Conservation (phyloP, 1,140 invertebrate genomes). For the Micrasema minimum region DNA sequence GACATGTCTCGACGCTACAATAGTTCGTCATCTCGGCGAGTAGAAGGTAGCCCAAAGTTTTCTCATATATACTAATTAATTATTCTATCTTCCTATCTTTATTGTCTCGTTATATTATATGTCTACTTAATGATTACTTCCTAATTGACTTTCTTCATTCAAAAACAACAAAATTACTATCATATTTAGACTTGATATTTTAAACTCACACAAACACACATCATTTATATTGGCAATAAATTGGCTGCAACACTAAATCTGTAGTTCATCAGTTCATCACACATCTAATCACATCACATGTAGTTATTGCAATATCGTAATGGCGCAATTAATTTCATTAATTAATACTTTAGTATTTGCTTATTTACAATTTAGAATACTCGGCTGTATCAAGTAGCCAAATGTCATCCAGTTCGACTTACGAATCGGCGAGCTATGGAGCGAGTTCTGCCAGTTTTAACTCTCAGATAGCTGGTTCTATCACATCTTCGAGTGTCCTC, state of each 20-base stretch:
- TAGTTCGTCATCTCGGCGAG: conserved; percentile 68
- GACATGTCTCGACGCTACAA: conserved; percentile 71
- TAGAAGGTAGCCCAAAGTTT: conserved; percentile 66
- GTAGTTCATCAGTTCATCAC: conserved; percentile 22
- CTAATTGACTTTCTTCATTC: conserved; percentile 17
- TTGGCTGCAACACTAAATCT: conserved; percentile 33
- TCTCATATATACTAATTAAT: neutral
- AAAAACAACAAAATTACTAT: conserved; percentile 28
- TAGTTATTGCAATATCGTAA: conserved; percentile 37
- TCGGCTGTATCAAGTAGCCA: conserved; percentile 66
- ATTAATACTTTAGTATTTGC: conserved; percentile 42
- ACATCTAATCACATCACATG: conserved; percentile 45
- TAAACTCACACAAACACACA: conserved; percentile 39
- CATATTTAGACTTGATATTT: conserved; percentile 27
- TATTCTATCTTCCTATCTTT: neutral
- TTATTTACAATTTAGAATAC: conserved; percentile 64
- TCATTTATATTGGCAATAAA: conserved; percentile 29
- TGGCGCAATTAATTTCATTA: conserved; percentile 48
- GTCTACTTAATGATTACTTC: neutral
- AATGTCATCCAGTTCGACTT: conserved; percentile 64
- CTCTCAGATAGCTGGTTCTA: conserved; percentile 56
- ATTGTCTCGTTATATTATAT: neutral
- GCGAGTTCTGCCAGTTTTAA: conserved; percentile 51
- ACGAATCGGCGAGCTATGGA: conserved; percentile 60
- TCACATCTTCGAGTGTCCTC: conserved; percentile 59